Base-by-base conservation (phyloP, 2,888 invertebrate genomes). In the Halictus ligatus region DNA sequence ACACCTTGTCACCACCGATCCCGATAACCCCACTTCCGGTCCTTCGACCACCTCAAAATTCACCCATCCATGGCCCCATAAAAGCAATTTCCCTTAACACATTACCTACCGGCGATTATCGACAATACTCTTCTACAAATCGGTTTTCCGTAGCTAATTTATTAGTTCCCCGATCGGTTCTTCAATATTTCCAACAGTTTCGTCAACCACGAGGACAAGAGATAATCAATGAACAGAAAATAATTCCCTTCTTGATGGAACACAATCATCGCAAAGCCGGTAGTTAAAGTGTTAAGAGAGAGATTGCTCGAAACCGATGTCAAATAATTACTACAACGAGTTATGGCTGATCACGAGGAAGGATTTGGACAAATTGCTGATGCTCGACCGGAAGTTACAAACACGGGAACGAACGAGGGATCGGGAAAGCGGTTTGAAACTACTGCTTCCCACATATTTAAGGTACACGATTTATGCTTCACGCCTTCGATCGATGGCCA, bases 281-380 rank as follows among this genome's bases (percentile, higher is more conserved):
- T 29, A 15, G 64, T 64, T 64, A 29, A 64, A 29, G 64, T 29
- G 29, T 29, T 18, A 54, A 54, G 54, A 54, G 54, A 25, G 0
- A 54, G n/a, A 15, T 21, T 48, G 43, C 5, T n/a, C 50, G 15
- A 43, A 46, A 54, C 12, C 48, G 21, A 94, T 94, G 94, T 93
- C 94, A 18, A 74, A 88, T 72, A 50, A 76, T 74, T 92, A 91
- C 85, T 93, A 92, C 72, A 84, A 88, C 15, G 88, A 93, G 81
- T 67, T 93, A 91, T 94, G 94, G 94, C 88, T 93, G 7, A 78
- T 90, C 13, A 83, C 92, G 64, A 90, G 89, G 75, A 86, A 88
- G 48, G 93, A 94, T 50, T 78, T 92, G 50, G 90, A 92, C 50
- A 91, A 91, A 40, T 67, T 94, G 25, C 82, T 92, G 74, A 74